Evolutionary conservation across 2,888 invertebrate species (phyloP), one percentile per base, ranked within the genome.

Genomic region (Dioctria linearis): DNA sequence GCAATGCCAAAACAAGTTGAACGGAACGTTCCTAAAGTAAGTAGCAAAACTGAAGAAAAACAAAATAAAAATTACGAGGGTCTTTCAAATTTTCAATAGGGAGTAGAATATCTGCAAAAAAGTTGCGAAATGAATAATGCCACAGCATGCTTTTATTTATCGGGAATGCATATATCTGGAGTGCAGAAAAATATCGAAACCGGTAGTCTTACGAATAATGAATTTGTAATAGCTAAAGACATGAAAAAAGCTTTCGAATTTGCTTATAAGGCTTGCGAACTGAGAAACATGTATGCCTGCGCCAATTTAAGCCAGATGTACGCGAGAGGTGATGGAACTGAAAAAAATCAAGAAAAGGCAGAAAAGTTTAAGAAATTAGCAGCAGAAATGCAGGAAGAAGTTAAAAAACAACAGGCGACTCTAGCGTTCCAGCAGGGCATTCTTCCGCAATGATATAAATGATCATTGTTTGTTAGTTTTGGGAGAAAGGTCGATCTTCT

Each of bases 291-390:
- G 87, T 95, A 94, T 86, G 95, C 96, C 0, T 99, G 99, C 90
- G 94, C 94, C 0, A 98, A 98, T 90, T 90, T 98, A 0, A 94
- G 96, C 86, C 93, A 95, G 87, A 96, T 97, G 95, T 95, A 95
- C 87, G 91, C 91, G 49, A 92, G 92, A 86, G 97, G 97, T 11
- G 95, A 97, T 83, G 97, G 97, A 2, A 94, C 93, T 0, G 92
- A 93, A 78, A 93, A 95, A 86, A 93, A 95, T 88, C 86, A 89
- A 71, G 91, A 92, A 80, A 90, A 95, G 85, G 93, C 95, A 0
- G 92, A 94, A 80, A 91, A 92, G 83, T 97, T 93, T 86, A 94
- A 93, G 86, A 90, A 92, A 83, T 90, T 93, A 82, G 95, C 96
- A 0, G 85, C 93, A 63, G 93, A 93, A 78, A 90, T 96, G 86